phyloP scores from a whole-genome alignment of 2,888 invertebrate species.

The Nephrotoma appendiculata region DNA sequence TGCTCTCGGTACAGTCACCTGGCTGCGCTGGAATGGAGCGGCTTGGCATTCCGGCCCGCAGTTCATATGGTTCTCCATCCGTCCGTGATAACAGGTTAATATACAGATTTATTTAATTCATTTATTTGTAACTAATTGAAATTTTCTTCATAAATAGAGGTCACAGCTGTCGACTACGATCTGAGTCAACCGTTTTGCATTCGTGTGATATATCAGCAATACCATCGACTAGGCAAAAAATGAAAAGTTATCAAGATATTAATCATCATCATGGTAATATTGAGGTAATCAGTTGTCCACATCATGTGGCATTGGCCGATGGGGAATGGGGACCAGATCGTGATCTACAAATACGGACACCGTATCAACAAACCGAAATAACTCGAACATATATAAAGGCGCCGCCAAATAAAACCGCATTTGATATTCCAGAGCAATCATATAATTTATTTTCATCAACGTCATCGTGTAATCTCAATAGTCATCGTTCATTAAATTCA shows the following conservation, averaged over 20 bases:
- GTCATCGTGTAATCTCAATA: conserved; percentile 17
- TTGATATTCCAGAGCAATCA: conserved; percentile 44
- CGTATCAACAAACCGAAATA: conserved; percentile 54
- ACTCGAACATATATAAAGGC: conserved; percentile 50
- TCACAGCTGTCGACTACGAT: conserved; percentile 32
- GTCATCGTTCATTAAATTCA: conserved; percentile 14
- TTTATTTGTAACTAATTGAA: not conserved
- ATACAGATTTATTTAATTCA: conserved; percentile 1
- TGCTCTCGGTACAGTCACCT: conserved; percentile 59
- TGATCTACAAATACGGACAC: conserved; percentile 44
- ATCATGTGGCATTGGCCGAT: conserved; percentile 49
- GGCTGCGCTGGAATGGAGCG: conserved; percentile 60
- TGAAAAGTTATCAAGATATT: conserved; percentile 15
- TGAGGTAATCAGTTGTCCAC: conserved; percentile 35
- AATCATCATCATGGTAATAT: conserved; percentile 10
- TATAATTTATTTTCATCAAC: conserved; percentile 19
- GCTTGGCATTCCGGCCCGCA: conserved; percentile 41
- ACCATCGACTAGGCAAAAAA: conserved; percentile 17
- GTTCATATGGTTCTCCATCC: conserved; percentile 33
- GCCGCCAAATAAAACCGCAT: conserved; percentile 51
- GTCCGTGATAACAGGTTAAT: conserved; percentile 28
- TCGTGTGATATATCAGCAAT: conserved; percentile 25
- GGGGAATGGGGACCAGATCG: conserved; percentile 48
- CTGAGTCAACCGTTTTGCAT: conserved; percentile 24
- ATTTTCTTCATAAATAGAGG: conserved; percentile 19